A percentile compares a stretch with the other conserved stretches of the same genome.
Conservation (phyloP, 2,113 vertebrate species). For the Ahaetulla prasina region DNA sequence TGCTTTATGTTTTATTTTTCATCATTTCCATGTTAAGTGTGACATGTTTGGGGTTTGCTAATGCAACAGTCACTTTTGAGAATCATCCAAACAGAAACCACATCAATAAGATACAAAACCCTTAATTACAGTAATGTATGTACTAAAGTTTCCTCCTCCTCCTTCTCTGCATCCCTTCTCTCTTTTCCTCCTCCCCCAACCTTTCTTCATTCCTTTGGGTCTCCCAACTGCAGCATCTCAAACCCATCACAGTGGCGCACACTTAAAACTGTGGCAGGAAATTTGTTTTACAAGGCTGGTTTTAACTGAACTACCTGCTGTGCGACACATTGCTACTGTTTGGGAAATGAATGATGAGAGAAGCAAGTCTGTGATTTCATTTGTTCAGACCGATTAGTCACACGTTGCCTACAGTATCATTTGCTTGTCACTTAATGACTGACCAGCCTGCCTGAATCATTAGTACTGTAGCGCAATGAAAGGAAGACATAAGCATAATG, state of each 20-base stretch:
- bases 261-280: slow-evolving; percentile 75
- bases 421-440: slow-evolving; percentile 97
- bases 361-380: slow-evolving; percentile 94
- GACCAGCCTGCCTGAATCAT: slow-evolving; percentile 88
- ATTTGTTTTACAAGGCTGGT: slow-evolving; percentile 90
- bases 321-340: slow-evolving; percentile 75
- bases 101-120: slow-evolving; percentile 71
- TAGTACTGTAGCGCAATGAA: slow-evolving; percentile 80
- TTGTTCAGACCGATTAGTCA: slow-evolving; percentile 85
- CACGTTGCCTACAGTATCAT: slow-evolving; percentile 90
- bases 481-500: slow-evolving; percentile 89
- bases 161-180: slow-evolving; percentile 20
- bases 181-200: slow-evolving; percentile 46
- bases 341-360: slow-evolving; percentile 81
- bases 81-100: slow-evolving; percentile 70
- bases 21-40: slow-evolving; percentile 21
- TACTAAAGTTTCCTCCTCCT: slow-evolving; percentile 60
- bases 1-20: slow-evolving; percentile 44
- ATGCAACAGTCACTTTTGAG: slow-evolving; percentile 63
- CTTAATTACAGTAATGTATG: slow-evolving; percentile 75
- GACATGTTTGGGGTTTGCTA: slow-evolving; percentile 64
- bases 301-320: slow-evolving; percentile 88
- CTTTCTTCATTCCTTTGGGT: slow-evolving; percentile 58
- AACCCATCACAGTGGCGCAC: slow-evolving; percentile 36
- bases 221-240: slow-evolving; percentile 50